A percentile compares a stretch with the other conserved stretches of the same genome.
Conservation (phyloP, 1,140 invertebrate species). For the Drosophila subobscura region DNA sequence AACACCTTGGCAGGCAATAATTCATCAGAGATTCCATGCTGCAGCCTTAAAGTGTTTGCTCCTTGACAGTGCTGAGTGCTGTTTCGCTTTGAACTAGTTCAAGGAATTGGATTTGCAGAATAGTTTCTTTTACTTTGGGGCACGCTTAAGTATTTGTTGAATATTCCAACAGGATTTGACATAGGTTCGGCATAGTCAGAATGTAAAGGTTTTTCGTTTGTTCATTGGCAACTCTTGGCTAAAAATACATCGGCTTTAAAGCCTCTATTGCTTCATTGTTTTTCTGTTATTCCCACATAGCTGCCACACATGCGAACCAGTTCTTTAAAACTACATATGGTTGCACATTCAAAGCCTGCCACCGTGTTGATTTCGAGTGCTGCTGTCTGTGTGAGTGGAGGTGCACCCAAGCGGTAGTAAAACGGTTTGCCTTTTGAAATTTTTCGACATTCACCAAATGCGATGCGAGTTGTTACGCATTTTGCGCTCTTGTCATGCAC, state of each 20-base stretch:
- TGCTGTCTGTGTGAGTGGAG: slow-evolving; percentile 4
- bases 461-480: slow-evolving; percentile 45
- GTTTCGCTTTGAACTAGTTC: not conserved
- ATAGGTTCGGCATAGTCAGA: too few relatives aligned
- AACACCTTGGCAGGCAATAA: slow-evolving; percentile 44
- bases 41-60: slow-evolving; percentile 29
- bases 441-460: slow-evolving; percentile 45
- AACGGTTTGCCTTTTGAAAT: slow-evolving; percentile 46
- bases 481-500: slow-evolving; percentile 51
- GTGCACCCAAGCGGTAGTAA: slow-evolving; percentile 31
- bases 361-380: slow-evolving; percentile 8
- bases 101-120: too few relatives aligned
- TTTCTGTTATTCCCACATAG: too few relatives aligned
- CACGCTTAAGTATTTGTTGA: too few relatives aligned
- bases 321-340: not conserved
- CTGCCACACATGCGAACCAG: too few relatives aligned
- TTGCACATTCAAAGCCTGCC: not conserved
- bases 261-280: too few relatives aligned
- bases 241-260: too few relatives aligned
- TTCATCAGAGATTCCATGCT: slow-evolving; percentile 31
- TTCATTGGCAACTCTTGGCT: too few relatives aligned
- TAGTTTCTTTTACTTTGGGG: too few relatives aligned
- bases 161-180: too few relatives aligned
- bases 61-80: not conserved
- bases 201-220: too few relatives aligned